Evolutionary conservation across 2,113 vertebrate species (phyloP), one percentile per base, ranked within the genome.

Genomic region (Gambusia affinis): DNA sequence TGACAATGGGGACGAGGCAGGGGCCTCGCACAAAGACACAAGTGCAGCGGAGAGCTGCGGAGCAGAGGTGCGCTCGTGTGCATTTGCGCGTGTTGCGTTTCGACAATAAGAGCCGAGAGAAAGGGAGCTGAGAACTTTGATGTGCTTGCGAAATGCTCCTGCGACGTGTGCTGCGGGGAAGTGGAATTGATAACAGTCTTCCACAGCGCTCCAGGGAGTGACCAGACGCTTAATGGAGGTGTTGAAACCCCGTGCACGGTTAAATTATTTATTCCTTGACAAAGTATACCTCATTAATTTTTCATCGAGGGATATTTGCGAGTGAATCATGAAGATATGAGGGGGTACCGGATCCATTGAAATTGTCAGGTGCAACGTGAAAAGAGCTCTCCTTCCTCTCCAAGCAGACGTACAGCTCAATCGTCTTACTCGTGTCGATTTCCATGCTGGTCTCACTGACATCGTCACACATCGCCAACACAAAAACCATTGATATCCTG

Each of bases 281-380:
- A 92, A 94, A 92, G 88, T 92, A 90, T 65, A 88, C 87, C 85
- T 89, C 81, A 82, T 92, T 75, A 60, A 93, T 90, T 83, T 90
- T 93, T 92, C 72, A 94, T 84, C 2, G 47, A 15, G 12, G 81
- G 88, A 88, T 89, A 89, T 90, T 92, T 90, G 79, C 67, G 78
- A 87, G 69, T 31, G 82, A 82, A 83, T 89, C 79, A 57, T 72
- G 73, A 80, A 75, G 84, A 70, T 73, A 44, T 73, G 78, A 88
- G 35, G 35, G 2, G 10, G 10, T 10, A 82, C 75, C 63, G 37
- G 61, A 78, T 87, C 74, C 4, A 42, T 84, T 87, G 67, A 68
- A 85, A 85, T 79, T 76, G 82, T 70, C 77, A 82, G 66, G 74
- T 72, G 75, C 63, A 12, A 17, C 14, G 67, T 68, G 30, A 4